These are phyloP conservation scores for Heliconius nattereri DNA, from an alignment of 1,140 invertebrate species.

Conservation along the genomic window DNA sequence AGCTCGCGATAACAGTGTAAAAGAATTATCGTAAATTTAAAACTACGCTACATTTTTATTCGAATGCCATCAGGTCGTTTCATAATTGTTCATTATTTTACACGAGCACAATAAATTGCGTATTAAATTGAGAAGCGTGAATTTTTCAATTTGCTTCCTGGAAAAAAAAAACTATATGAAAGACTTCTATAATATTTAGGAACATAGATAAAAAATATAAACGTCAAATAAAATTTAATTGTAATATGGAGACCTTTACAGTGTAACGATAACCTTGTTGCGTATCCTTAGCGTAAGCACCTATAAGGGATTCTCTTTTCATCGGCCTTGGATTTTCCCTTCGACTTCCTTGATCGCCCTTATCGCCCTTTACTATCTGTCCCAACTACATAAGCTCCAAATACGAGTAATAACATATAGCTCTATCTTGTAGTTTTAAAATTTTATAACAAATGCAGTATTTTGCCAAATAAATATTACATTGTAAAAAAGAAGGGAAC, in stretches of 20 bases:
- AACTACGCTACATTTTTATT: conserved; percentile 40
- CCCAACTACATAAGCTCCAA: conserved; percentile 35
- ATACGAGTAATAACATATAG: conserved; percentile 36
- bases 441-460: conserved; percentile 41
- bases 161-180: neutral
- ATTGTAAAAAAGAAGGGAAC: too few relatives aligned
- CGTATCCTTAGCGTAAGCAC: conserved; percentile 35
- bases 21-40: conserved; percentile 43
- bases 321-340: conserved; percentile 46
- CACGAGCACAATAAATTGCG: conserved; percentile 10
- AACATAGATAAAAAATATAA: neutral
- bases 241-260: neutral
- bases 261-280: conserved; percentile 29
- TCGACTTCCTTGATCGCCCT: conserved; percentile 48
- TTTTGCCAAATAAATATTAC: neutral
- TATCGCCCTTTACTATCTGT: conserved; percentile 46
- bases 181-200: neutral
- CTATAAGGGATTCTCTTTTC: conserved; percentile 45
- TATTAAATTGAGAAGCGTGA: conserved; percentile 21
- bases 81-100: conserved; percentile 38
- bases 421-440: conserved; percentile 27
- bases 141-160: conserved; percentile 3
- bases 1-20: conserved; percentile 41
- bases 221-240: conserved; percentile 29
- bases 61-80: conserved; percentile 33